Base-by-base conservation (phyloP, 2,113 vertebrate species). In the Notothenia coriiceps region DNA sequence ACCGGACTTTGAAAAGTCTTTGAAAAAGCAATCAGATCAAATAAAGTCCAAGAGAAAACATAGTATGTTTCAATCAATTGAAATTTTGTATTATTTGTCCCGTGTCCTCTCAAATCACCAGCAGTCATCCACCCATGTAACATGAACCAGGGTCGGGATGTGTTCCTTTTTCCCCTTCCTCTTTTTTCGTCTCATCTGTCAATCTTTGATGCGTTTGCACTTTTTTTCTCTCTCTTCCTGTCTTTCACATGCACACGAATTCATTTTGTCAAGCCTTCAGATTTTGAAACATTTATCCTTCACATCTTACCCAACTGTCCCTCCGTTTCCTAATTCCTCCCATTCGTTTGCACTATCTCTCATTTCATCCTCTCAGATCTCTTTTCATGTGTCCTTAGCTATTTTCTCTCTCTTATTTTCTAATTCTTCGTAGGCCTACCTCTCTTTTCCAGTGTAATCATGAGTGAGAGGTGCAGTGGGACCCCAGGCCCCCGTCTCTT, bases 151-250 rank as follows among this genome's bases (percentile, higher is more conserved):
- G 15, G 12, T 15, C 5, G 12, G n/a, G 49, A 40, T 51, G 67
- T 55, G 33, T 43, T 33, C 43, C 25, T 44, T 46, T 33, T 22
- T 47, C 65, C 35, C 57, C 67, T 13, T 22, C 47, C 54, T 52
- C 35, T 47, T 20, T 54, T 46, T 29, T 22, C 25, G 56, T 70
- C 14, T 49, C 69, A 60, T 77, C 66, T 69, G 57, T 76, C 72
- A 80, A 43, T 22, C 72, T 77, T 40, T 64, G 47, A 81, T 74
- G 43, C 59, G 20, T 55, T 72, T 79, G 66, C 52, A 71, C 71
- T 63, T 72, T 65, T 68, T 6, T 9, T 2, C 18, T 75, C 10
- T 25, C 14, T 70, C 54, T 61, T 62, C 44, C 56, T 25, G 51
- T 66, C 56, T 63, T 15, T 56, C 79, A 35, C 46, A 52, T 77